A percentile compares a stretch with the other conserved stretches of the same genome.
These are phyloP conservation scores for Falco biarmicus DNA, from an alignment of 2,797 vertebrate genomes.

Conservation along the genomic window DNA sequence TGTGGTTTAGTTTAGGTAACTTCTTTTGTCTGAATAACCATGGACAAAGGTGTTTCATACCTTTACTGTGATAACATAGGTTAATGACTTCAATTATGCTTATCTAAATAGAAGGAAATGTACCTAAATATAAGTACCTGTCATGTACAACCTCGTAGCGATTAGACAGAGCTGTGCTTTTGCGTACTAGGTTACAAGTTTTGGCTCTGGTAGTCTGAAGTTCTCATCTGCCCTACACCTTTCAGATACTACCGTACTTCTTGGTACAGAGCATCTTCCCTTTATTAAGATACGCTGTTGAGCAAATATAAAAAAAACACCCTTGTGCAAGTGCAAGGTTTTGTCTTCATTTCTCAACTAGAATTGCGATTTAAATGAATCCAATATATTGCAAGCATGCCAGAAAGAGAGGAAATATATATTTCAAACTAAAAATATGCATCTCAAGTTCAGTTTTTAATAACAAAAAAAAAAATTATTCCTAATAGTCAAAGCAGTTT, in stretches of 20 bases:
- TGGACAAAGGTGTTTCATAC: neutral
- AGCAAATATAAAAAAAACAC: neutral
- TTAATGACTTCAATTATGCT: neutral
- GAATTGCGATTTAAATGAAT: constrained; percentile 37
- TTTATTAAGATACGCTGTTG: constrained; percentile 29
- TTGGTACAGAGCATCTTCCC: neutral
- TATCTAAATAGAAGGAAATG: neutral
- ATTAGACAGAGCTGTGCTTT: neutral
- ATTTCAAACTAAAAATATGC: constrained; percentile 3
- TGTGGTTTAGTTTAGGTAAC: neutral
- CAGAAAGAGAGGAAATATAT: constrained; percentile 21
- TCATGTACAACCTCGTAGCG: accelerated
- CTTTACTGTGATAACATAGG: neutral
- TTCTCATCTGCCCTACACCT: neutral
- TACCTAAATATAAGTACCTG: neutral
- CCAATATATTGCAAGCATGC: constrained; percentile 9
- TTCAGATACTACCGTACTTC: constrained; percentile 10
- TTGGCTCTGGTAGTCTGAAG: neutral
- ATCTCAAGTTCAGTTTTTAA: neutral
- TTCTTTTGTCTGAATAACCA: neutral
- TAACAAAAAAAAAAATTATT: neutral
- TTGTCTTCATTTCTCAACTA: constrained; percentile 28
- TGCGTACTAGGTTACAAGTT: neutral
- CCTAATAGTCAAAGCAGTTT: neutral
- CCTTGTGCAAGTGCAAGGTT: neutral